Conservation (phyloP, 2,888 invertebrate species). For the Tenodera sinensis region DNA sequence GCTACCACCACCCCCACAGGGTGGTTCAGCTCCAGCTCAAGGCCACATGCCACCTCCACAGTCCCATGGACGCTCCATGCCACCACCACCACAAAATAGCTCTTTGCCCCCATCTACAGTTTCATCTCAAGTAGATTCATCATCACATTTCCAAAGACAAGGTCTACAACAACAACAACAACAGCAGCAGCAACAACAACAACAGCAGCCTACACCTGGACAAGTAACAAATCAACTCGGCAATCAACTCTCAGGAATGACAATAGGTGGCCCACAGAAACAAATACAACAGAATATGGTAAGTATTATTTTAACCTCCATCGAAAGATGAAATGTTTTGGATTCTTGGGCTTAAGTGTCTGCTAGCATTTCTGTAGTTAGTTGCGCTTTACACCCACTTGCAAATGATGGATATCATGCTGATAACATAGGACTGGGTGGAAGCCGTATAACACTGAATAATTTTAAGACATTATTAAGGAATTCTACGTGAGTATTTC, state of each 20-base stretch:
- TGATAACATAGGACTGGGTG: no score
- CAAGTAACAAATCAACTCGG: slow-evolving; percentile 35
- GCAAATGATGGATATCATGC: no score
- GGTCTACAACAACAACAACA: no score
- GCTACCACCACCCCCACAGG: no score
- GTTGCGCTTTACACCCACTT: no score
- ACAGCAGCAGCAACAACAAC: no score
- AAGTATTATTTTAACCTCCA: neutral
- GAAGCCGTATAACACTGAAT: no score
- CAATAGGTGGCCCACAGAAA: slow-evolving; percentile 41
- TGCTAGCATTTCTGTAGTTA: no score
- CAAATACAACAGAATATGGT: slow-evolving; percentile 9
- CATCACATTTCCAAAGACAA: neutral
- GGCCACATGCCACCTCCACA: neutral
- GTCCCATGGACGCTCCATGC: neutral
- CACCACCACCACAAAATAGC: neutral
- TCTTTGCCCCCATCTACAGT: neutral
- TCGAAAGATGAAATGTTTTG: no score
- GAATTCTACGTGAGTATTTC: no score
- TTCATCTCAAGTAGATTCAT: neutral
- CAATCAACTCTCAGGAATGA: slow-evolving; percentile 47
- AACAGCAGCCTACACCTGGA: slow-evolving; percentile 26
- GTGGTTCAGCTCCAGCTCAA: neutral
- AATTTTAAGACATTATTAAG: no score
- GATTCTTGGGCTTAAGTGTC: no score